phyloP scores from a whole-genome alignment of 1,140 invertebrate species.

The Chrysomallon squamiferum region DNA sequence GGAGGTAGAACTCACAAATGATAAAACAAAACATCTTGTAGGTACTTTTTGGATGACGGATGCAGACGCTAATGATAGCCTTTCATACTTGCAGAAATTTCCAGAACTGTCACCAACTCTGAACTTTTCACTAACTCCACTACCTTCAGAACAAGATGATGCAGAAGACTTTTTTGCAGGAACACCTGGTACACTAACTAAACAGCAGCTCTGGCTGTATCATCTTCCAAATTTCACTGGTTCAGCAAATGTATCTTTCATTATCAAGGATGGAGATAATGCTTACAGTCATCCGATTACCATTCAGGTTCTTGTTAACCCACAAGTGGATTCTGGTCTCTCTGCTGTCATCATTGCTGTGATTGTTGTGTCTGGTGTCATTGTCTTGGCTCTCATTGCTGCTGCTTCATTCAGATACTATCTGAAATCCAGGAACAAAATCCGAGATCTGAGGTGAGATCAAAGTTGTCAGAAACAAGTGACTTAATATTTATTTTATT shows the following conservation, averaged over 20 bases:
- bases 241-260: neutral
- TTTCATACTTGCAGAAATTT: neutral
- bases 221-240: neutral
- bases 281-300: neutral
- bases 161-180: neutral
- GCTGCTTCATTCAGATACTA: too few species aligned
- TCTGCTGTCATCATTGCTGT: too few species aligned
- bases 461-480: too few species aligned
- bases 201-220: neutral
- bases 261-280: neutral
- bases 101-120: neutral
- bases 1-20: neutral
- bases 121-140: neutral
- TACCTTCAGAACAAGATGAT: neutral
- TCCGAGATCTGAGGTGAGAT: too few species aligned
- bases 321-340: too few species aligned
- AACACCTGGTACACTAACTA: neutral
- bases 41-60: slow-evolving; percentile 2
- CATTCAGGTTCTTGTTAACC: neutral
- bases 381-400: too few species aligned
- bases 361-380: too few species aligned
- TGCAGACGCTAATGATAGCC: neutral
- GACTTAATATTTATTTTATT: too few species aligned
- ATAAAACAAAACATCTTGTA: neutral
- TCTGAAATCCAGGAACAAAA: too few species aligned